Evolutionary conservation across 2,888 invertebrate species (phyloP), one percentile per base, ranked within the genome.

Genomic region (Tiliacea citrago): DNA sequence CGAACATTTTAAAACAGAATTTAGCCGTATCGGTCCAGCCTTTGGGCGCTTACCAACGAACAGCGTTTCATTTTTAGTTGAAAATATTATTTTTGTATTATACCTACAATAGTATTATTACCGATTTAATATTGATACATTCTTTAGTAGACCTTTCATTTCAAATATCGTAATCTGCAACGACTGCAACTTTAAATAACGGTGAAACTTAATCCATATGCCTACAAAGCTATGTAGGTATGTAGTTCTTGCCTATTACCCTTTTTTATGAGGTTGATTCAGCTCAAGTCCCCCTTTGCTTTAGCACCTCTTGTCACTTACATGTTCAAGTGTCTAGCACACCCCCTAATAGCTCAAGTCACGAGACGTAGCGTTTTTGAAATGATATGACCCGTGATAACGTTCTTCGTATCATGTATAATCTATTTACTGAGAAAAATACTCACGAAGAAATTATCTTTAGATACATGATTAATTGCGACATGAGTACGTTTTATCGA

Each of bases 241-340:
- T 16, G 8, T 62, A 55, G 21, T 13, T 16, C 16, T 39, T 29
- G n/a, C 39, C 39, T 39, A 61, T 58, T 55, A 53, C 61, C 65
- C 24, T 35, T 61, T 75, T 60, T 49, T 18, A 61, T 55, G 42
- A 57, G 21, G 51, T 53, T 65, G 29, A 63, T 68, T 51, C 67
- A 72, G 58, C 62, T 77, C 65, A 77, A 81, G 67, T 71, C 57
- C 75, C 88, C 76, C 72, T 83, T 81, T 63, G 79, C 42, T 74
- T 79, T 62, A 75, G 58, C 68, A 77, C 78, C 82, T 82, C 79
- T 85, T 81, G 78, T 83, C 77, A 80, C 68, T 67, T 60, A 81
- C n/a, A n/a, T n/a, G n/a, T n/a, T n/a, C n/a, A n/a, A 80, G 77
- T 79, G 77, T 66, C 47, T 75, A 71, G 62, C 67, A 69, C 76